Conservation (phyloP, 1,140 invertebrate species). For the Formica exsecta region DNA sequence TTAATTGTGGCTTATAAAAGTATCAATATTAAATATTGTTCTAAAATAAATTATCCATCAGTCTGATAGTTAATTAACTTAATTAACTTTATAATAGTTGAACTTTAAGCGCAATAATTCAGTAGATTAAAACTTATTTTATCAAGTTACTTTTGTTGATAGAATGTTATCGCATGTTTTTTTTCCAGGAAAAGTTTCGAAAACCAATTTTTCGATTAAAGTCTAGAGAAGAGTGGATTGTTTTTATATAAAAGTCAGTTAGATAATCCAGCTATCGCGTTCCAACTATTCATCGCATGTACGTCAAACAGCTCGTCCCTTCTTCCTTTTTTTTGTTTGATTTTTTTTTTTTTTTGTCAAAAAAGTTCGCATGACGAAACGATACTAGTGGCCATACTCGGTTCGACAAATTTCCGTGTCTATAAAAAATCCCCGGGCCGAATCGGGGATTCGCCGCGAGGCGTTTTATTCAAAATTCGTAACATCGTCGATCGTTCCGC, state of each 20-base stretch:
- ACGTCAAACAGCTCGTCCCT: background rate
- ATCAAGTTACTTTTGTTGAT: background rate
- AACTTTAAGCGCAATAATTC: background rate
- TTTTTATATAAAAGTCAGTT: background rate
- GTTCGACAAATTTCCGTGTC: slow-evolving; percentile 13
- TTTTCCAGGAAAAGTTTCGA: background rate
- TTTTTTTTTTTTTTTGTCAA: background rate
- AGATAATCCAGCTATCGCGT: slow-evolving; percentile 6
- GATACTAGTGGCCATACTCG: slow-evolving; percentile 24
- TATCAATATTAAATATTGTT: slow-evolving; percentile 21
- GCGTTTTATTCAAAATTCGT: slow-evolving; percentile 63
- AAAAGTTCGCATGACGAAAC: slow-evolving; percentile 8
- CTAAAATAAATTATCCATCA: background rate
- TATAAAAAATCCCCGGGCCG: slow-evolving; percentile 15
- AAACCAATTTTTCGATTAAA: background rate
- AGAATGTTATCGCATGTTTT: background rate
- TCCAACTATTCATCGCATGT: slow-evolving; percentile 17
- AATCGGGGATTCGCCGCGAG: slow-evolving; percentile 63
- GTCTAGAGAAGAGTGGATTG: background rate
- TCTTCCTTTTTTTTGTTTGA: background rate
- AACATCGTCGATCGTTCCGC: slow-evolving; percentile 28
- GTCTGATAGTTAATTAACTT: background rate
- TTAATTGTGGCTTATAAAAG: background rate
- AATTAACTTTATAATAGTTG: background rate
- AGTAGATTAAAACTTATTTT: background rate